Evolutionary conservation across 2,113 vertebrate genomes (phyloP).

Genomic region (Dicaeum eximium): DNA sequence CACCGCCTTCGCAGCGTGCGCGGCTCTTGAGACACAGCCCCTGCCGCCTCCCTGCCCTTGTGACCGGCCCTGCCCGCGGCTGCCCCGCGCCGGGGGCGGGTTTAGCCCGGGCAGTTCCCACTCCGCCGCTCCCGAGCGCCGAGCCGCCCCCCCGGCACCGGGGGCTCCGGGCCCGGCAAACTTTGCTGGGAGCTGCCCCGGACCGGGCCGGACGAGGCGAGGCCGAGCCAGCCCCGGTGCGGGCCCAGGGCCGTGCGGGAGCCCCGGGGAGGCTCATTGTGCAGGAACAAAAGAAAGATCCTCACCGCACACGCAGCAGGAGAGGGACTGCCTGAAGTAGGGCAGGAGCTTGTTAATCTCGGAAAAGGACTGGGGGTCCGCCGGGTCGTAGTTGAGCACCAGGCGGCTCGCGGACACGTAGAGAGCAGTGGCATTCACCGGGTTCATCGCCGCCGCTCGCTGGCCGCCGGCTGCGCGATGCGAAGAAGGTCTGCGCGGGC

Average conservation of each 20-base stretch:
- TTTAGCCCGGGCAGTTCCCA: neutral
- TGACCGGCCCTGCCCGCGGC: neutral
- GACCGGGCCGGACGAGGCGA: neutral
- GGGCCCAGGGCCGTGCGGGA: neutral
- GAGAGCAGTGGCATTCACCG: constrained; percentile 90
- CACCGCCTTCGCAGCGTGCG: neutral
- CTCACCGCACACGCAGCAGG: constrained; percentile 94
- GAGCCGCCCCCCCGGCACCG: neutral
- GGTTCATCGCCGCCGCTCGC: constrained; percentile 90
- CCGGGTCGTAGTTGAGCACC: constrained; percentile 93
- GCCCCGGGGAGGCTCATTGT: neutral
- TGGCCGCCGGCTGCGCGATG: constrained; percentile 72
- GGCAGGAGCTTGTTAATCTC: constrained; percentile 92
- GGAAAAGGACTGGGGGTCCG: constrained; percentile 84
- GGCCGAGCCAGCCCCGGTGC: neutral
- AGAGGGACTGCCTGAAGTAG: constrained; percentile 91
- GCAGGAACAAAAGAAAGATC: constrained; percentile 64
- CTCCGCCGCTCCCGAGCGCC: neutral
- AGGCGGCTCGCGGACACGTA: constrained; percentile 96
- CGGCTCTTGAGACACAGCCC: neutral
- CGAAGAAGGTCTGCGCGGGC: constrained; percentile 70
- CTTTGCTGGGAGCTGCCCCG: neutral
- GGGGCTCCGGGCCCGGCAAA: neutral
- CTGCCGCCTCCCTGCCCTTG: neutral
- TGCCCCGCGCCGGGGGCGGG: neutral